Percentiles rank a stretch among this genome's conserved stretches.
Conservation (phyloP, 2,888 invertebrate genomes). For the Xestia sexstrigata region DNA sequence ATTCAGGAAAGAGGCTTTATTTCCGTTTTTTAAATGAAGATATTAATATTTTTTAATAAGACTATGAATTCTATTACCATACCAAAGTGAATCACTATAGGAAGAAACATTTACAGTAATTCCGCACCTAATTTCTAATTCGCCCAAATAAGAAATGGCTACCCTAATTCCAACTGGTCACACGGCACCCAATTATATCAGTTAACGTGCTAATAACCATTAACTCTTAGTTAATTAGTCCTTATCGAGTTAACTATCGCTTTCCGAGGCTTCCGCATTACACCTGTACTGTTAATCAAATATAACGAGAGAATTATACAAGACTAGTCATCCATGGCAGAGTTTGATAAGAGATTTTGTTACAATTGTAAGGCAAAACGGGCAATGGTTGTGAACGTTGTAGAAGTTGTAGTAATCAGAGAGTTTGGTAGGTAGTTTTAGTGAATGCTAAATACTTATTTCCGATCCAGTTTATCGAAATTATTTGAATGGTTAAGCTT, state of each 20-base stretch:
- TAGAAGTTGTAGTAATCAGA: background rate
- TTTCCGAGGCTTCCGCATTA: slow-evolving; percentile 53
- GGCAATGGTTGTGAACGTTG: background rate
- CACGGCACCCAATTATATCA: slow-evolving; percentile 62
- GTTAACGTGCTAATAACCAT: slow-evolving; percentile 64
- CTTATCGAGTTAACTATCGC: slow-evolving; percentile 64
- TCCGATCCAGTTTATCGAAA: slow-evolving; percentile 52
- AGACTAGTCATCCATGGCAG: slow-evolving; percentile 16
- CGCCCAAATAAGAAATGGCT: background rate
- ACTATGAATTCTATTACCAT: too few relatives aligned
- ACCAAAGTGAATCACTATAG: background rate
- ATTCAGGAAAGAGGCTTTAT: too few relatives aligned
- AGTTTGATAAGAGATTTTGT: background rate
- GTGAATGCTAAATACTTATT: slow-evolving; percentile 50
- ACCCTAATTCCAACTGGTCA: slow-evolving; percentile 53
- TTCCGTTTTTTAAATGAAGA: too few relatives aligned
- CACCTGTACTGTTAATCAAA: slow-evolving; percentile 37
- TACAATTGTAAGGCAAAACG: background rate
- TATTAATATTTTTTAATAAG: too few relatives aligned
- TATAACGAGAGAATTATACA: slow-evolving; percentile 9
- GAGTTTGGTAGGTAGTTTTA: slow-evolving; percentile 23
- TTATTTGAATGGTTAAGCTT: slow-evolving; percentile 51
- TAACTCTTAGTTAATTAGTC: slow-evolving; percentile 64
- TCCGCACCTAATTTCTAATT: background rate
- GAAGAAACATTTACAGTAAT: background rate